Evolutionary conservation across 2,113 vertebrate genomes (phyloP).

Genomic region (Anarrhichthys ocellatus): DNA sequence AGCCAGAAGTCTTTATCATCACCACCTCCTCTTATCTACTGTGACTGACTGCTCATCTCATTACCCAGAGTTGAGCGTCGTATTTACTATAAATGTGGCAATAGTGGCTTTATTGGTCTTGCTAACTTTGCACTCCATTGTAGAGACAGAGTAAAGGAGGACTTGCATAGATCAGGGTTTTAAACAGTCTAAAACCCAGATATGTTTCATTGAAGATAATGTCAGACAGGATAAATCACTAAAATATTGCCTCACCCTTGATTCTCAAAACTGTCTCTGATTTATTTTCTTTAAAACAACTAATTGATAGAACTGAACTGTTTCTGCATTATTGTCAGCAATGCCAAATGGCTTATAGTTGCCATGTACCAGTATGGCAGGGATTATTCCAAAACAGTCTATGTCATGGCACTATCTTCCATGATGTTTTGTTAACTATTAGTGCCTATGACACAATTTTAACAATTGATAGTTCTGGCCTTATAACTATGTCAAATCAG

Average conservation of each 20-base stretch:
- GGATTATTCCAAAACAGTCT: not conserved
- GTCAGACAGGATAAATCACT: not conserved
- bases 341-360: not conserved
- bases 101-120: not conserved
- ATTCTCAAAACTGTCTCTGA: not conserved
- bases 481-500: not conserved
- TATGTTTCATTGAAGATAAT: not conserved
- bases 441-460: not conserved
- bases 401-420: not conserved
- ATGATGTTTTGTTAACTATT: not conserved
- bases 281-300: not conserved
- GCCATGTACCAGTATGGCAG: not conserved
- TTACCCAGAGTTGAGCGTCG: not conserved
- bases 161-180: not conserved
- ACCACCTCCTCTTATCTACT: not conserved
- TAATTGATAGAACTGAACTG: not conserved
- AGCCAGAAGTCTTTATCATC: not conserved
- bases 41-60: slow-evolving; percentile 23
- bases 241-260: not conserved
- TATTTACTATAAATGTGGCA: not conserved
- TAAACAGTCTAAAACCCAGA: not conserved
- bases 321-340: not conserved
- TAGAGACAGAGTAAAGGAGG: not conserved
- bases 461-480: not conserved
- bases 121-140: not conserved